phyloP scores from a whole-genome alignment of 2,888 invertebrate genomes.

The Xanthorhoe spadicearia region DNA sequence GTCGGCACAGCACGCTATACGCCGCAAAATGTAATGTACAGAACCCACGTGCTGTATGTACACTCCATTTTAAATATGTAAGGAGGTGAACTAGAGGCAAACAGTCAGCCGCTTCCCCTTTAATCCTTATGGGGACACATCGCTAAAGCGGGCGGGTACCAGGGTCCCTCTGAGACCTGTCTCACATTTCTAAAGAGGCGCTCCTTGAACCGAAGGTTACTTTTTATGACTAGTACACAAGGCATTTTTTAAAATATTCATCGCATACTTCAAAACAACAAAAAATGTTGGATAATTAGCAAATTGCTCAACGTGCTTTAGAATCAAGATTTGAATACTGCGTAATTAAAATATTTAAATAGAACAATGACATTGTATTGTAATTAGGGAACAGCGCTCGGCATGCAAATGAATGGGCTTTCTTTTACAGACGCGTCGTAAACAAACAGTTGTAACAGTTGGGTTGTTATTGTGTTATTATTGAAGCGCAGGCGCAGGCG shows the following conservation, averaged over 20 bases:
- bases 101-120: too few relatives aligned
- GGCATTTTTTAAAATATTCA: constrained; percentile 20
- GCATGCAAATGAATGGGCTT: constrained; percentile 47
- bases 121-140: too few relatives aligned
- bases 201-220: not conserved
- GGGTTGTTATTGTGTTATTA: constrained; percentile 9
- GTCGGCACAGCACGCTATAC: not conserved
- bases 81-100: too few relatives aligned
- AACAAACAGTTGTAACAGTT: constrained; percentile 12
- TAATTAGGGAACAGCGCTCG: constrained; percentile 37
- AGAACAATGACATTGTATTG: constrained; percentile 43
- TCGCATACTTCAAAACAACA: constrained; percentile 19
- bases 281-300: constrained; percentile 41
- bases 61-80: too few relatives aligned
- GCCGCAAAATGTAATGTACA: not conserved
- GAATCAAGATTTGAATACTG: constrained; percentile 38
- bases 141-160: too few relatives aligned
- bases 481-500: constrained; percentile 22
- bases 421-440: constrained; percentile 46
- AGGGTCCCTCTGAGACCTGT: not conserved
- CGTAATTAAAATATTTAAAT: constrained; percentile 38
- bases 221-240: constrained; percentile 12
- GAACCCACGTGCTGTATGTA: not conserved
- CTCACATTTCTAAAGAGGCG: constrained; percentile 2
- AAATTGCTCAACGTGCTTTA: constrained; percentile 35